Conservation (phyloP, 2,888 invertebrate genomes). For the Cryptocheilus praepositus region DNA sequence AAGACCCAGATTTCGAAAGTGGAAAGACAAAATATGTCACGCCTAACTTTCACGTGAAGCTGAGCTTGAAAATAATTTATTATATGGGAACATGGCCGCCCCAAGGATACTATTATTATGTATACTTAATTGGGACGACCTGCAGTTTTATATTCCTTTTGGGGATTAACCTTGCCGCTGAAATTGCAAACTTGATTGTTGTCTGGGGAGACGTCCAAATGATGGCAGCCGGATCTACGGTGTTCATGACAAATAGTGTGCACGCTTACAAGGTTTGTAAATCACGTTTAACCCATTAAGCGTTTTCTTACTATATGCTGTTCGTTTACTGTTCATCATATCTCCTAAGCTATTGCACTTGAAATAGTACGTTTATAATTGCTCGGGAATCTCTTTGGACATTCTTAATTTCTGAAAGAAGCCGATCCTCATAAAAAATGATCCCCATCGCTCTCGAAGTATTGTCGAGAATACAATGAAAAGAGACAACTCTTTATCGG, state of each 20-base stretch:
- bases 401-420: too few relatives aligned
- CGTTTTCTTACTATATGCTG: not conserved
- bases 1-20: too few relatives aligned
- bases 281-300: not conserved
- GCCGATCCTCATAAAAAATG: too few relatives aligned
- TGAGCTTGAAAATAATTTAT: slow-evolving; percentile 55
- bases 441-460: too few relatives aligned
- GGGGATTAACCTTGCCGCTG: slow-evolving; percentile 49
- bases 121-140: slow-evolving; percentile 47
- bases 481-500: too few relatives aligned
- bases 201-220: slow-evolving; percentile 49
- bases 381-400: too few relatives aligned
- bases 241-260: slow-evolving; percentile 60
- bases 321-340: too few relatives aligned
- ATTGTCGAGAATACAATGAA: too few relatives aligned
- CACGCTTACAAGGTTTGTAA: slow-evolving; percentile 56
- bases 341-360: too few relatives aligned
- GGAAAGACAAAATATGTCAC: slow-evolving; percentile 13
- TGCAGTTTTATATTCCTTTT: slow-evolving; percentile 49
- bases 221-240: slow-evolving; percentile 52
- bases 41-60: slow-evolving; percentile 56
- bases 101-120: slow-evolving; percentile 20
- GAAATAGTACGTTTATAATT: too few relatives aligned
- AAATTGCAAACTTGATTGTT: slow-evolving; percentile 49
- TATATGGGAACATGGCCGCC: slow-evolving; percentile 63